Percentiles rank a stretch among this genome's conserved stretches.
Conservation (phyloP, 2,797 vertebrate genomes). For the Pseudomugil gertrudae region DNA sequence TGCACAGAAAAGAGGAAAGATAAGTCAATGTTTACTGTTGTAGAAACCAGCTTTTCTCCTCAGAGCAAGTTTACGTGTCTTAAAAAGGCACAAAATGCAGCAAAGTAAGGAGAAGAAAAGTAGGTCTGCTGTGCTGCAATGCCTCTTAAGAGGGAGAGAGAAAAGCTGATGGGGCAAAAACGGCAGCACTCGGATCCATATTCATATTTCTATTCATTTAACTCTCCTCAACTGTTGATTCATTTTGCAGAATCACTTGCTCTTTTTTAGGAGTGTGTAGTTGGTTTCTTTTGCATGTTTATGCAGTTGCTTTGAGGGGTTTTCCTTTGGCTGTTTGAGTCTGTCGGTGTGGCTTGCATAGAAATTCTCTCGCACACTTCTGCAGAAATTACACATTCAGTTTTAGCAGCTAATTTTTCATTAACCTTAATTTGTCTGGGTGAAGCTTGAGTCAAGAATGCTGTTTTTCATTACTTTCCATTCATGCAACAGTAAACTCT, state of each 20-base stretch:
- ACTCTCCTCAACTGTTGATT: conserved; percentile 68
- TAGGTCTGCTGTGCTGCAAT: conserved; percentile 70
- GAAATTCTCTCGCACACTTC: conserved; percentile 18
- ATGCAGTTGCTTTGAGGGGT: conserved; percentile 39
- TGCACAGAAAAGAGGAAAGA: conserved; percentile 3
- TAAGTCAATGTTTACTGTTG: conserved; percentile 22
- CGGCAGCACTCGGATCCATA: conserved; percentile 61
- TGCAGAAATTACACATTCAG: conserved; percentile 56
- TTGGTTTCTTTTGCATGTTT: conserved; percentile 53
- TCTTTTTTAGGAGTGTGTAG: conserved; percentile 42
- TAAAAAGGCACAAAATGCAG: conserved; percentile 43
- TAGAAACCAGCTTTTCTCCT: conserved; percentile 13
- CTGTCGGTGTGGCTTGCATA: conserved; percentile 13
- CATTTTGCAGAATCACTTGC: conserved; percentile 57
- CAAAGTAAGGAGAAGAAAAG: conserved; percentile 42
- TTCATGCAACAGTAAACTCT: conserved; percentile 22
- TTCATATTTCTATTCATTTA: conserved; percentile 69
- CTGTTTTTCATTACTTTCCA: conserved; percentile 53
- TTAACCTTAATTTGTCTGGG: conserved; percentile 69
- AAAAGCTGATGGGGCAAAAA: conserved; percentile 68
- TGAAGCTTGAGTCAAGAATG: conserved; percentile 38
- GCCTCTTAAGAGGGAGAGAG: conserved; percentile 42
- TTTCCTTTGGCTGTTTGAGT: conserved; percentile 43
- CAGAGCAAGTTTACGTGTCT: conserved; percentile 19
- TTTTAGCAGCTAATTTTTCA: conserved; percentile 61